Evolutionary conservation across 1,140 invertebrate genomes (phyloP).

Genomic region (Achroia grisella): DNA sequence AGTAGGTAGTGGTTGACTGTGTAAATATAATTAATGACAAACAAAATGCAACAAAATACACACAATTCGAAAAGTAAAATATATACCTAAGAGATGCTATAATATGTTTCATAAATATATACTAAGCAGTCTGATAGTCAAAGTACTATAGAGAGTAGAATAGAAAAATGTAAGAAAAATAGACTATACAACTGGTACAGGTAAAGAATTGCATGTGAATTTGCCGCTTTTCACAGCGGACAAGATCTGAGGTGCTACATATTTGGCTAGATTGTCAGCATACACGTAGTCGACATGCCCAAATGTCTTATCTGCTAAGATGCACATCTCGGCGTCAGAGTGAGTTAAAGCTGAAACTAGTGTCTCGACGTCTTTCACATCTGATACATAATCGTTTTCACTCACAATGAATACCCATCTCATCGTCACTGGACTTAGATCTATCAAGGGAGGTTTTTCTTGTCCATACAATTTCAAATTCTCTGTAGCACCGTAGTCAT

Average conservation of each 20-base stretch:
- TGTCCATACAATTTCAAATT: conserved; percentile 50
- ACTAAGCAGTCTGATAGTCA: too few relatives aligned
- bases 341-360: conserved; percentile 9
- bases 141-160: too few relatives aligned
- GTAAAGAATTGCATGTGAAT: conserved; percentile 9
- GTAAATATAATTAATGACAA: too few relatives aligned
- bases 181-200: too few relatives aligned
- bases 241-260: conserved; percentile 24
- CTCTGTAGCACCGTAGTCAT: conserved; percentile 11
- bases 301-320: conserved; percentile 28
- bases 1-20: too few relatives aligned
- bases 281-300: conserved; percentile 74
- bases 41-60: too few relatives aligned
- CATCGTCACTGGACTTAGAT: conserved; percentile 55
- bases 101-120: too few relatives aligned
- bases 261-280: conserved; percentile 48
- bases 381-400: conserved; percentile 57
- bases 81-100: too few relatives aligned
- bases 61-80: too few relatives aligned
- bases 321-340: conserved; percentile 16
- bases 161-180: too few relatives aligned
- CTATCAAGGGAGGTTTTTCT: conserved; percentile 57
- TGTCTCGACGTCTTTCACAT: conserved; percentile 28
- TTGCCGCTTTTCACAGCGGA: conserved; percentile 3
- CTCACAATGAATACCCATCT: conserved; percentile 61